Percentiles rank a stretch among this genome's conserved stretches.
Conservation (phyloP, 2,888 invertebrate species). For the Drosophila putrida region DNA sequence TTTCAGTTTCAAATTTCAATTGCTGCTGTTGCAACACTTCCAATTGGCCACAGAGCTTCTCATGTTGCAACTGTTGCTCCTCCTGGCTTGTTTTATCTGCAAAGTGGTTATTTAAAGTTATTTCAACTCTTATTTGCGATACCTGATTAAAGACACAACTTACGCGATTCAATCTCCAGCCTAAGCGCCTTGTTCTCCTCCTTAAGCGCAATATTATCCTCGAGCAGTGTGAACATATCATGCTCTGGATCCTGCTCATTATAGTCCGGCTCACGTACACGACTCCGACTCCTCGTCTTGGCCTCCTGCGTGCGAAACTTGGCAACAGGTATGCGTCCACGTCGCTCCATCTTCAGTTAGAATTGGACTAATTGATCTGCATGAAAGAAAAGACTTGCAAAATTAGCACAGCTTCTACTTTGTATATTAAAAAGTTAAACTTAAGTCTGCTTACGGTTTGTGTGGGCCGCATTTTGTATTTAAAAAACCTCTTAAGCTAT, state of each 20-base stretch:
- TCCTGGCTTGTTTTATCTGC: constrained; percentile 82
- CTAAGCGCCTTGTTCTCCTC: constrained; percentile 84
- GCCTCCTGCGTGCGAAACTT: constrained; percentile 85
- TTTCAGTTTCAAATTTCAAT: constrained; percentile 72
- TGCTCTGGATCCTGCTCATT: constrained; percentile 85
- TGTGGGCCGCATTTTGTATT: constrained; percentile 46
- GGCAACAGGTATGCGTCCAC: constrained; percentile 85
- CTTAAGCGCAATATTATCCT: constrained; percentile 85
- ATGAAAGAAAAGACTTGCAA: not conserved
- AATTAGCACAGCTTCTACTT: constrained; percentile 10
- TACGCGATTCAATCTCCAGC: constrained; percentile 83
- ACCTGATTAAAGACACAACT: constrained; percentile 52
- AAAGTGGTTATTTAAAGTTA: not conserved
- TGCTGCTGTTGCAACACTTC: constrained; percentile 73
- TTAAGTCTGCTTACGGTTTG: constrained; percentile 59
- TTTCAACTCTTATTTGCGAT: no score
- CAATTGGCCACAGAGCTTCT: constrained; percentile 77
- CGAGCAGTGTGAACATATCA: constrained; percentile 84
- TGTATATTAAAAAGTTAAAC: not conserved
- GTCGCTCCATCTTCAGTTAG: constrained; percentile 79
- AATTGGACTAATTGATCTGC: constrained; percentile 2
- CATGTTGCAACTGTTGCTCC: constrained; percentile 78
- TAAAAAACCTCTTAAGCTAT: constrained; percentile 43
- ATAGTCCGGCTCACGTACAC: constrained; percentile 84
- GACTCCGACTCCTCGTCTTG: constrained; percentile 84